Evolutionary conservation across 2,113 vertebrate genomes (phyloP).

Genomic region (Phodopus roborovskii): DNA sequence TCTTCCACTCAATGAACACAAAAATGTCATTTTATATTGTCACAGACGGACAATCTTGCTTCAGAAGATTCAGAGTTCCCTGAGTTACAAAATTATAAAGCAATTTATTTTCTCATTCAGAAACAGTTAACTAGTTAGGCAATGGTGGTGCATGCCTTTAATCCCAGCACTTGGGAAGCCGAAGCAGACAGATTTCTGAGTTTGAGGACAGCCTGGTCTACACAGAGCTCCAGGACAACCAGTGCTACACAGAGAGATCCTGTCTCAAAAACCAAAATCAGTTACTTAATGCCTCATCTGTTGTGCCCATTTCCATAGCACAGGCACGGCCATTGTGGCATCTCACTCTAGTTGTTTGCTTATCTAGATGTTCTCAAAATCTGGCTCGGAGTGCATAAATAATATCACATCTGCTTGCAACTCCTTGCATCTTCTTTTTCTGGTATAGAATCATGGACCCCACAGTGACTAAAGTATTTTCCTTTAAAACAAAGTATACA

Average conservation of each 20-base stretch:
- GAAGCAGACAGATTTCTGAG: too few species aligned
- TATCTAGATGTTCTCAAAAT: neutral
- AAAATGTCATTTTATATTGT: neutral
- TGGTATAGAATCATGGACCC: neutral
- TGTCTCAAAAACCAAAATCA: too few species aligned
- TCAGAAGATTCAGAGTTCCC: neutral
- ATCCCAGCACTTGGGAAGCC: too few species aligned
- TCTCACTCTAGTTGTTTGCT: neutral
- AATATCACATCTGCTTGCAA: neutral
- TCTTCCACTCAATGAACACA: neutral
- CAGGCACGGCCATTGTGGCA: neutral
- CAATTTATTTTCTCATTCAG: neutral
- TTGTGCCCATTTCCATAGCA: neutral
- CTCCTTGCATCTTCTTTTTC: neutral
- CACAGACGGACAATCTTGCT: neutral
- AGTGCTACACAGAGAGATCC: too few species aligned
- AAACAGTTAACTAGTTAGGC: too few species aligned
- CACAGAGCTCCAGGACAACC: too few species aligned
- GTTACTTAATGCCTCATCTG: neutral
- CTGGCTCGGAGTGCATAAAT: neutral
- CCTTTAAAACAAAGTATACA: neutral
- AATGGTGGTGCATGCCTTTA: too few species aligned
- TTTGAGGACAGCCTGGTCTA: too few species aligned
- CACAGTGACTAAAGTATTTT: neutral
- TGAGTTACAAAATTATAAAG: neutral